Evolutionary conservation across 2,888 invertebrate species (phyloP), one percentile per base, ranked within the genome.

Genomic region (Athalia rosae): DNA sequence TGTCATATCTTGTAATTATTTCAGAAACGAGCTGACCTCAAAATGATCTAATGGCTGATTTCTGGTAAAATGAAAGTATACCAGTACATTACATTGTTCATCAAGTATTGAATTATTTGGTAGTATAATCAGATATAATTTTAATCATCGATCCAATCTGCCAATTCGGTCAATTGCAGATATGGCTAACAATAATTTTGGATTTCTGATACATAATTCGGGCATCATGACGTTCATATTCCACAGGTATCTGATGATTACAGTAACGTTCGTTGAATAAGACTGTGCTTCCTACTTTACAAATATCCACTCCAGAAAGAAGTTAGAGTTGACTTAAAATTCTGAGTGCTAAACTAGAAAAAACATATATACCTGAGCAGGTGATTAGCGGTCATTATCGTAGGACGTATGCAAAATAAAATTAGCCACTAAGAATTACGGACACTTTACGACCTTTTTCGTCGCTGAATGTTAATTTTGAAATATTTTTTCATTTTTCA

Each of bases 1-100:
- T 89, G 89, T 82, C 87, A 84, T 59, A 89, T 88, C 82, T 82
- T 87, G 53, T 88, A 85, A 85, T 48, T 74, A 9, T 45, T 71
- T 45, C 8, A 15, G 58, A 4, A 58, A 45, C 45, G 15, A 71
- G 45, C n/a, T 11, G 9, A 45, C 8, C 5, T 43, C 58, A 45
- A 71, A 71, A 71, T 71, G 15, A 71, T 58, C 13, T 13, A 0
- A 71, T 45, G 58, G 56, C 45, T 58, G 56, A 71, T 15, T 48
- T 11, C 48, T 4, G 15, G 15, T 15, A 41, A 53, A 11, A 41
- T 67, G 41, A 50, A 13, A 15, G 43, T 6, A 48, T 41, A 9
- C 48, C 28, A 50, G 7, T 50, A 50, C 3, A 0, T 13, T 9
- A 67, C 15, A 67, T 2, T 28, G 28, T 28, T 28, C 2, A 28